Evolutionary conservation across 2,113 vertebrate species (phyloP).

Genomic region (Castor canadensis): DNA sequence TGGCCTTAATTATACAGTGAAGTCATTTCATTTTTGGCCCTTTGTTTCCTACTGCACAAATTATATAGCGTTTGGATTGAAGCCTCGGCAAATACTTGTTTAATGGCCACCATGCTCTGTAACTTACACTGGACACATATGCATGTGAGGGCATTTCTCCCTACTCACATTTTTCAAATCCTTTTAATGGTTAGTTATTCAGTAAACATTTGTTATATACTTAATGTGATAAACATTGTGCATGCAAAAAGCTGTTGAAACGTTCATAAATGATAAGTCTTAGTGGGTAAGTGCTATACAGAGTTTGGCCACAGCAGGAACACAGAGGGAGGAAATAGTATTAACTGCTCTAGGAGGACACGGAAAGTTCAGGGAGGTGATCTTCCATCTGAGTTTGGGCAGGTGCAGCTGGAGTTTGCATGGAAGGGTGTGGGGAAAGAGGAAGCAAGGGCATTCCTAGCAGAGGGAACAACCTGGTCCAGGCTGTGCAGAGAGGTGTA

Average conservation of each 20-base stretch:
- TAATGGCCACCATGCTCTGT: neutral
- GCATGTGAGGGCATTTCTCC: neutral
- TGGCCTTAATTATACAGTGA: neutral
- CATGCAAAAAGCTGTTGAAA: neutral
- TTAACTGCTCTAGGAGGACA: neutral
- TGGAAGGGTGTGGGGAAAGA: neutral
- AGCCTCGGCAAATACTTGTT: neutral
- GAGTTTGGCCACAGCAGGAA: neutral
- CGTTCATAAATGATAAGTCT: neutral
- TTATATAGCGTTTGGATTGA: conserved; percentile 9
- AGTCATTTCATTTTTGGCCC: conserved; percentile 1
- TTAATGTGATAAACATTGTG: neutral
- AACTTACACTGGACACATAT: neutral
- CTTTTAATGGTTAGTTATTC: conserved; percentile 17
- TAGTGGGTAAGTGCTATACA: neutral
- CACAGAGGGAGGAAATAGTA: neutral
- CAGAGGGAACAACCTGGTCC: neutral
- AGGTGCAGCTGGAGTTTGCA: neutral
- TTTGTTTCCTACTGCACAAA: conserved; percentile 38
- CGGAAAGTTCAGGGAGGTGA: neutral
- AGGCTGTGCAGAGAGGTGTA: neutral
- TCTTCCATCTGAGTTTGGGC: neutral
- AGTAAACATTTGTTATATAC: neutral
- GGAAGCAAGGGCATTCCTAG: neutral
- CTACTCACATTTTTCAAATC: neutral